These are phyloP conservation scores for Rhaphigaster nebulosa DNA, from an alignment of 2,888 invertebrate species.

Conservation along the genomic window DNA sequence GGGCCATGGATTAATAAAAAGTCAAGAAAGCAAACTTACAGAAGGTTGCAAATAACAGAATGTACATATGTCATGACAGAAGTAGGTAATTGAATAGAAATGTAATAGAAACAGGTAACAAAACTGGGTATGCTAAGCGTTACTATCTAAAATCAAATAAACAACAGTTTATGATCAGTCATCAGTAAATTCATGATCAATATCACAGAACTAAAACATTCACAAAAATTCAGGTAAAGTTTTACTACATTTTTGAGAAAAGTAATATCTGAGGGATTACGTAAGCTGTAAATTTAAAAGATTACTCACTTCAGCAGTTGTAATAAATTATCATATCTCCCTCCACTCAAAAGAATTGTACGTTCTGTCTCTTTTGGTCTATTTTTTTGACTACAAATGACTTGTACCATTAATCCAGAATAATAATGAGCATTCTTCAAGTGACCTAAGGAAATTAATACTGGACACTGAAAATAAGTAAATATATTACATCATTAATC, in stretches of 20 bases:
- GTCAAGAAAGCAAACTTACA: too few relatives aligned
- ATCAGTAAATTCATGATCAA: too few relatives aligned
- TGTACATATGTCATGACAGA: too few relatives aligned
- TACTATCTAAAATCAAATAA: background rate
- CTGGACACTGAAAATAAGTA: conserved; percentile 72
- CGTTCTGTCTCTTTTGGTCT: conserved; percentile 72
- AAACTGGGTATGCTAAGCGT: too few relatives aligned
- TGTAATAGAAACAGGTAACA: too few relatives aligned
- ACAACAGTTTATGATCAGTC: background rate
- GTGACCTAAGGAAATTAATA: conserved; percentile 74
- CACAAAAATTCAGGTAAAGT: background rate
- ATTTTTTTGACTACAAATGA: conserved; percentile 73
- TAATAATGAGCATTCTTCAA: conserved; percentile 76
- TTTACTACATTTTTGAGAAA: background rate
- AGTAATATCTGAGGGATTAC: background rate
- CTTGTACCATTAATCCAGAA: conserved; percentile 79
- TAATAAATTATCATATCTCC: conserved; percentile 89
- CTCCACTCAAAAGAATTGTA: conserved; percentile 88
- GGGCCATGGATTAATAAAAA: too few relatives aligned
- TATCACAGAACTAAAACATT: background rate
- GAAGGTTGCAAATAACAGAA: too few relatives aligned
- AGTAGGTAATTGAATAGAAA: too few relatives aligned
- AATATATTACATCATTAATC: conserved; percentile 78
- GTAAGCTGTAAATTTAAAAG: background rate
- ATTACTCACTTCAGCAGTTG: conserved; percentile 75